Evolutionary conservation across 2,888 invertebrate species (phyloP), one percentile per base, ranked within the genome.

Genomic region (Ferrisia virgata): DNA sequence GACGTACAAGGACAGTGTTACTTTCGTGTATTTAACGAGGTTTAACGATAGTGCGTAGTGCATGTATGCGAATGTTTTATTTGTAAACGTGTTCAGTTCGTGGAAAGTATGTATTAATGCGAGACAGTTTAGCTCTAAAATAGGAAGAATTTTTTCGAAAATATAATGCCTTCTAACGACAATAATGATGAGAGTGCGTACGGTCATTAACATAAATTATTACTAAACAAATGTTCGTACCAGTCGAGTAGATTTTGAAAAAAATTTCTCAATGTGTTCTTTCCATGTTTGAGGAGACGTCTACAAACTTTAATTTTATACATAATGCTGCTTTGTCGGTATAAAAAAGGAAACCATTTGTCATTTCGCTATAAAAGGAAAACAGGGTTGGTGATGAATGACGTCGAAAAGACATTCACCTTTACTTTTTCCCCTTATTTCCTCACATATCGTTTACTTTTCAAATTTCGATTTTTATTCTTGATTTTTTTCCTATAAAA

Each of bases 201-300:
- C 15, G 64, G 64, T 64, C 64, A 31, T 64, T 64, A 64, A 64
- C 64, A 64, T 64, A 28, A 64, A 64, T 64, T 64, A 64, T 64
- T 64, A 64, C 31, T 13, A 8, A 64, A 64, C 6, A 15, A 15
- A 28, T 58, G 58, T 28, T 64, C 28, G 64, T 64, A 64, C 64
- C 64, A 64, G 64, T 64, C 64, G 64, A 28, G 15, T 15, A 64
- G 28, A 64, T 64, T 64, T 64, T 64, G 28, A 64, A 64, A 64
- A 64, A 64, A 28, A 28, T 9, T 13, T 28, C 64, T 43, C 4
- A 15, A 36, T 36, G 8, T 13, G 2, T 6, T 28, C 15, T 28
- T 64, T 3, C 64, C 28, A 28, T 28, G 28, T 28, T 28, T 64
- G 28, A 28, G 28, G 28, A 25, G 28, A 28, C 64, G 64, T 28